Conservation (phyloP, 2,113 vertebrate species). For the Chlamydotis undulata region DNA sequence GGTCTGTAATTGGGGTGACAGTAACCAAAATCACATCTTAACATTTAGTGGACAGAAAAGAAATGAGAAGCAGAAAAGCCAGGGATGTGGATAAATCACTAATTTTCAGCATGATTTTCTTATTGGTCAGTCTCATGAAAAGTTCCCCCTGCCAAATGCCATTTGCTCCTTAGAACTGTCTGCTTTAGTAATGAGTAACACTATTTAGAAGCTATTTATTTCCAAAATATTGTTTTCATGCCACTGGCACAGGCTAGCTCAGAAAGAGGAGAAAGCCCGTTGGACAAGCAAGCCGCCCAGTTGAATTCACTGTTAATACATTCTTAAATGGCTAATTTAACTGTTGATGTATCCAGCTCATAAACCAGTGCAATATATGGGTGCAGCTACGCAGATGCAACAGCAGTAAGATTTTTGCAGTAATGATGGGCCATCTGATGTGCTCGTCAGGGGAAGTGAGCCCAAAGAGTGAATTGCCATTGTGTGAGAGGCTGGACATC, state of each 20-base stretch:
- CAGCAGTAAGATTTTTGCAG: background rate
- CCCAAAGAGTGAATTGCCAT: fast-evolving
- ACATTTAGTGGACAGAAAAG: background rate
- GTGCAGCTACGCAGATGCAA: background rate
- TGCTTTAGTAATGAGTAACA: background rate
- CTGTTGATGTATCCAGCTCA: background rate
- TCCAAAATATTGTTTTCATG: background rate
- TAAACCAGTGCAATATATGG: background rate
- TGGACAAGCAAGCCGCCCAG: background rate
- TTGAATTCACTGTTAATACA: background rate
- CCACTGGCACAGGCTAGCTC: background rate
- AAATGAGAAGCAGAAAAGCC: background rate
- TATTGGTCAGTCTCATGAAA: background rate
- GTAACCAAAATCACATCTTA: background rate
- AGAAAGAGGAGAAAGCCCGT: background rate
- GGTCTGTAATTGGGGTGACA: background rate
- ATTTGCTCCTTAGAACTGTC: background rate
- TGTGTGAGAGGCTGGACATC: background rate
- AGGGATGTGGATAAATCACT: background rate
- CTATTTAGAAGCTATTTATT: background rate
- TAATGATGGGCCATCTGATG: fast-evolving
- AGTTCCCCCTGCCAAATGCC: background rate
- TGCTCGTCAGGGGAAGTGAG: background rate
- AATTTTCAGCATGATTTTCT: background rate
- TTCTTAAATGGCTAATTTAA: background rate